Conservation (phyloP, 2,888 invertebrate species). For the Resseliella maxima region DNA sequence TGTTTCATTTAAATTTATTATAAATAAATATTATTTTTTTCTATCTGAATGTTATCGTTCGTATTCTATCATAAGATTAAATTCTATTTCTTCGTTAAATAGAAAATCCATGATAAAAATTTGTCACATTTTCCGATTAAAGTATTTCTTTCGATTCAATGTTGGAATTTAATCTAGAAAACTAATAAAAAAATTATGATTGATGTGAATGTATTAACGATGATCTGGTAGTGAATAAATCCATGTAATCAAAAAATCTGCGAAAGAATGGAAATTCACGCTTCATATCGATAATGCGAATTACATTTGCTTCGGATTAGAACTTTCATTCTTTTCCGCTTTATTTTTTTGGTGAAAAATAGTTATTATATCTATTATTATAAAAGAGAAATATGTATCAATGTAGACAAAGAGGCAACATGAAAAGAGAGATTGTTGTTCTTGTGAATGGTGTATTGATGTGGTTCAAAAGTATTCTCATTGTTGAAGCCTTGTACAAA, state of each 20-base stretch:
- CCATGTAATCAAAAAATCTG: slow-evolving; percentile 38
- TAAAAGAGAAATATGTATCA: background rate
- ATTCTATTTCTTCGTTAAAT: background rate
- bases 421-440: slow-evolving; percentile 12
- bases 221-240: background rate
- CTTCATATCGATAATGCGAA: slow-evolving; percentile 41
- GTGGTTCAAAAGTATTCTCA: slow-evolving; percentile 25
- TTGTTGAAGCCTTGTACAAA: background rate
- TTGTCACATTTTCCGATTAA: slow-evolving; percentile 14
- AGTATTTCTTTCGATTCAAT: background rate
- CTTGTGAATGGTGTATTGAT: slow-evolving; percentile 10
- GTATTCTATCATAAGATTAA: background rate
- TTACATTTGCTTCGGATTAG: slow-evolving; percentile 23
- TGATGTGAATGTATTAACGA: background rate
- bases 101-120: background rate
- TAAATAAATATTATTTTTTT: too few relatives aligned
- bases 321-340: slow-evolving; percentile 48
- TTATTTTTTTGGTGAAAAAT: background rate
- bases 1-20: too few relatives aligned
- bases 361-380: too few relatives aligned
- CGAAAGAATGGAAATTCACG: slow-evolving; percentile 40
- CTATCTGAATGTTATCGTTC: too few relatives aligned
- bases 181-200: slow-evolving; percentile 13
- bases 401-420: slow-evolving; percentile 41
- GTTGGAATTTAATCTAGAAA: background rate